phyloP scores from a whole-genome alignment of 2,113 vertebrate genomes.

The Zosterops lateralis region DNA sequence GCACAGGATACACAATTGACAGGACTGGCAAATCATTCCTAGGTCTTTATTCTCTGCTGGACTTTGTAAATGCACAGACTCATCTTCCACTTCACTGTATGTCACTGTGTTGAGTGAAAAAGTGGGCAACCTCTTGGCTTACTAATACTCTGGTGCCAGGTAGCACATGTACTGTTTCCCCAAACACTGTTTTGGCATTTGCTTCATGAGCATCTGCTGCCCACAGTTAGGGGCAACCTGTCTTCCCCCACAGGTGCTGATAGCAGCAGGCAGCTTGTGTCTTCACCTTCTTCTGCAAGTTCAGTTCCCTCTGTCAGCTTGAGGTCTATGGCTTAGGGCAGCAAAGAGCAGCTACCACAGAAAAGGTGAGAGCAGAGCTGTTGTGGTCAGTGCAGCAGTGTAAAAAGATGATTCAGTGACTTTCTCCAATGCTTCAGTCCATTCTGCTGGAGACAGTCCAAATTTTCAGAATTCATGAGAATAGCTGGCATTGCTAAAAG shows the following conservation, averaged over 20 bases:
- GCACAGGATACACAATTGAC: not conserved
- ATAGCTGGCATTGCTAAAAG: not conserved
- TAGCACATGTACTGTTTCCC: constrained; percentile 23
- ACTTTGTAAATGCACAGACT: not conserved
- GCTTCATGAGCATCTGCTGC: constrained; percentile 25
- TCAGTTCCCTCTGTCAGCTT: constrained; percentile 16
- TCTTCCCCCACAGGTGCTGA: not conserved
- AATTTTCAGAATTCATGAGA: not conserved
- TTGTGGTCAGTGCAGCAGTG: not conserved
- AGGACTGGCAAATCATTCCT: not conserved
- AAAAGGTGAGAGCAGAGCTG: not conserved
- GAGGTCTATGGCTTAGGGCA: not conserved
- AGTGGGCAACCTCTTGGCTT: constrained; percentile 8
- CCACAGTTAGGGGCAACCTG: not conserved
- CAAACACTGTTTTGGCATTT: not conserved
- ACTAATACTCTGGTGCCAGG: not conserved
- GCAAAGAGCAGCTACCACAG: not conserved
- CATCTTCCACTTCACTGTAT: constrained; percentile 14
- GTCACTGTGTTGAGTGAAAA: constrained; percentile 27
- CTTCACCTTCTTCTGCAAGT: constrained; percentile 6
- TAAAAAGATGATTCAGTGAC: constrained; percentile 3
- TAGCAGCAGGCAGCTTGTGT: not conserved
- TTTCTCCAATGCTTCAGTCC: not conserved
- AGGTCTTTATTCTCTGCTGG: not conserved
- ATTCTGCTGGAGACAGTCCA: constrained; percentile 31